These are phyloP conservation scores for Poecilia wingei DNA, from an alignment of 2,797 vertebrate genomes.

Conservation along the genomic window DNA sequence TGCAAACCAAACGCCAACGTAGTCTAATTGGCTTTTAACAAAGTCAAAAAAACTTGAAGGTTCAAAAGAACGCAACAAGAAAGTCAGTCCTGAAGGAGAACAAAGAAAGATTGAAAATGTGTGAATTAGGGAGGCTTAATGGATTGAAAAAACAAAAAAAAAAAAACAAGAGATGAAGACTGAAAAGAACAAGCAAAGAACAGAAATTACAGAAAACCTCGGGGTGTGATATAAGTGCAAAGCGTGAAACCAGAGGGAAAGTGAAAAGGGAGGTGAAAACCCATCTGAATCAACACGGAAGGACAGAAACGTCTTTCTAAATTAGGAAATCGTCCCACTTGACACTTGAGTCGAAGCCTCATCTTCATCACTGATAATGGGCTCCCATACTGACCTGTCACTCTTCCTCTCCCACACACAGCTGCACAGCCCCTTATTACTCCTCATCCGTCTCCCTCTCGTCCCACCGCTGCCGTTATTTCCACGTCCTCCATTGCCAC, in stretches of 20 bases:
- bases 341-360: constrained; percentile 32
- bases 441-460: constrained; percentile 12
- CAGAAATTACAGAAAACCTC: background rate
- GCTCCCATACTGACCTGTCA: constrained; percentile 15
- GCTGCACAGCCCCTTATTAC: constrained; percentile 8
- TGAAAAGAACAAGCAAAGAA: background rate
- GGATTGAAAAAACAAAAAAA: background rate
- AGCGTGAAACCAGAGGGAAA: constrained; percentile 2
- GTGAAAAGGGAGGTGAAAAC: background rate
- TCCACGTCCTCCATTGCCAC: background rate
- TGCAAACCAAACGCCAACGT: background rate
- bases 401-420: constrained; percentile 12
- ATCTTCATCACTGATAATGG: constrained; percentile 47
- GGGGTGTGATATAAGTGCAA: background rate
- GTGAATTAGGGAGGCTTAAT: background rate
- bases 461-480: constrained; percentile 13
- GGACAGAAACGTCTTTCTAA: constrained; percentile 41
- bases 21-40: background rate
- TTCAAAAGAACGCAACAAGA: background rate
- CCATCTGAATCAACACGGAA: background rate
- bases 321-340: constrained; percentile 45
- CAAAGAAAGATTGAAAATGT: background rate
- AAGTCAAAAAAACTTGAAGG: background rate
- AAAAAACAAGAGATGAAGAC: background rate
- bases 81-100: background rate